Evolutionary conservation across 2,797 vertebrate genomes (phyloP).

Genomic region (Taeniopygia guttata): DNA sequence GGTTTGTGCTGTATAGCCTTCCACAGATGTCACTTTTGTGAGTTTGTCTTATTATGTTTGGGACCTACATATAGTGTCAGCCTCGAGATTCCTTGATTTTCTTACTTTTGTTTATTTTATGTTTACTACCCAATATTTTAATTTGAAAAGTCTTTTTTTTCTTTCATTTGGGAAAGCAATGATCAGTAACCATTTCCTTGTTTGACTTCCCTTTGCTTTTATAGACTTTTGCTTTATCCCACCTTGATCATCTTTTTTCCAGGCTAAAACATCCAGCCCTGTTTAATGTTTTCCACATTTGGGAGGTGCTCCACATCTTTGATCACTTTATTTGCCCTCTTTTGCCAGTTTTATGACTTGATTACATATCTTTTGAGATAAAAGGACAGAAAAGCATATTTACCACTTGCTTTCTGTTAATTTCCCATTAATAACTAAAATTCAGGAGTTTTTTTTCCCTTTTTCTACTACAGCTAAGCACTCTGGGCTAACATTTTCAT

Average conservation of each 20-base stretch:
- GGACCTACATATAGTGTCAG: neutral
- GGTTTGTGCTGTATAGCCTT: neutral
- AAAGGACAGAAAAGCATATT: neutral
- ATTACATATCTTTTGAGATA: neutral
- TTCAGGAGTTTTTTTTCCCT: accelerated
- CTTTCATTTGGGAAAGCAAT: neutral
- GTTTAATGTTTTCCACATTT: neutral
- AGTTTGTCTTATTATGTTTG: neutral
- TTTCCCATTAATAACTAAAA: neutral
- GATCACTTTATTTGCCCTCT: neutral
- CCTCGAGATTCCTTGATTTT: neutral
- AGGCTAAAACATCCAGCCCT: neutral
- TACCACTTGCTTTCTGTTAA: neutral
- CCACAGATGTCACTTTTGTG: neutral
- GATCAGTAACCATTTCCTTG: neutral
- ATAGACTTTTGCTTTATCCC: neutral
- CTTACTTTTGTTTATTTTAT: neutral
- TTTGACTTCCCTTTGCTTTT: neutral
- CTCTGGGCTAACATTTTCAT: neutral
- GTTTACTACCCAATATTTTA: neutral
- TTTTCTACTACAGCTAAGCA: neutral
- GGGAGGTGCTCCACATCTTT: neutral
- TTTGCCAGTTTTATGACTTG: neutral
- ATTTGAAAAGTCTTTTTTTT: neutral
- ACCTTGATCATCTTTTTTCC: neutral